Conservation (phyloP, 92 coral and sea anemone species). For the Parazoanthus swiftii region DNA sequence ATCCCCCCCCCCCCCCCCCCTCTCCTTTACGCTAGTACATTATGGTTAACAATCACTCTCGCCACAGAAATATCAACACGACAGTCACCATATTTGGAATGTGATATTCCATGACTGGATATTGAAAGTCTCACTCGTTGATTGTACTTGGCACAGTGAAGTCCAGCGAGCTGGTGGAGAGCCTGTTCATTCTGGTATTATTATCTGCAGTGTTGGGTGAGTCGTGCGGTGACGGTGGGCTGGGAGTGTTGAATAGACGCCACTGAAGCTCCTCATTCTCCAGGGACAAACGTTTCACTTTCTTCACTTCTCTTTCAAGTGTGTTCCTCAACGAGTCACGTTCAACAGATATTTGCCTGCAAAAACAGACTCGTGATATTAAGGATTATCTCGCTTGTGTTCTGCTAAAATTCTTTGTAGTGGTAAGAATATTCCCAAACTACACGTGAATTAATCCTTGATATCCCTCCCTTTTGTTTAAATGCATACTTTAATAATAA, state of each 20-base stretch:
- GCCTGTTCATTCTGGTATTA: slow-evolving; percentile 50
- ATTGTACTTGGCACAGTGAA: slow-evolving; percentile 53
- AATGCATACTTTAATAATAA: too few relatives aligned
- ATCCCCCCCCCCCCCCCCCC: background rate
- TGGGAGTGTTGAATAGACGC: slow-evolving; percentile 77
- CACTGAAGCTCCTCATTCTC: slow-evolving; percentile 95
- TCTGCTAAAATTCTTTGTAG: too few relatives aligned
- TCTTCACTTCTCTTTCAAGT: slow-evolving; percentile 83
- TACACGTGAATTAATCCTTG: too few relatives aligned
- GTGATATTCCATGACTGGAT: background rate
- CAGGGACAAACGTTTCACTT: slow-evolving; percentile 85
- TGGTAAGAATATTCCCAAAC: too few relatives aligned
- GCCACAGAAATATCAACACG: background rate
- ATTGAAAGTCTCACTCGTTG: slow-evolving; percentile 35
- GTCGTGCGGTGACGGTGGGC: slow-evolving; percentile 52
- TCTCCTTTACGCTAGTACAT: background rate
- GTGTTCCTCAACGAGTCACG: slow-evolving; percentile 84
- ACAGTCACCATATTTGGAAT: too few relatives aligned
- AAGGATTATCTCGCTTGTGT: too few relatives aligned
- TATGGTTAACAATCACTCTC: background rate
- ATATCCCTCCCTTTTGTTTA: too few relatives aligned
- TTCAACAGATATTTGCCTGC: slow-evolving; percentile 81
- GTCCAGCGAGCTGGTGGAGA: slow-evolving; percentile 59
- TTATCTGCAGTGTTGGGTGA: slow-evolving; percentile 40
- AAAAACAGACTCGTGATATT: too few relatives aligned